These are phyloP conservation scores for Drosophila melanica DNA, from an alignment of 1,140 invertebrate genomes.

Conservation along the genomic window DNA sequence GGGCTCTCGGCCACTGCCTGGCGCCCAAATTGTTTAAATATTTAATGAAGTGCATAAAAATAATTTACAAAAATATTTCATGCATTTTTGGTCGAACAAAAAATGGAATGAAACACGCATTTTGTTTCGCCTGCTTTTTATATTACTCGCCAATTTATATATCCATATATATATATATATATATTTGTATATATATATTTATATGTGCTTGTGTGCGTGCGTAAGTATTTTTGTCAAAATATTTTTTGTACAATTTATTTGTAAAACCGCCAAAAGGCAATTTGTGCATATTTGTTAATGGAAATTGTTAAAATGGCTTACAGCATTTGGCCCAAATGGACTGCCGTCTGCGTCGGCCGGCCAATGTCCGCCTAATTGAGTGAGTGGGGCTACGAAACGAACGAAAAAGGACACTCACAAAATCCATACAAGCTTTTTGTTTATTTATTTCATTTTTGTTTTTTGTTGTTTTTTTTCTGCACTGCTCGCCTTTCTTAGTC, in stretches of 20 bases:
- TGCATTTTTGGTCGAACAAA: conserved; percentile 75
- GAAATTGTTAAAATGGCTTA: conserved; percentile 80
- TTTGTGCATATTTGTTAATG: conserved; percentile 82
- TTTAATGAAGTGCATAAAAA: conserved; percentile 83
- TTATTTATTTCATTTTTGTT: conserved; percentile 26
- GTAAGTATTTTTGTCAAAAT: conserved; percentile 71
- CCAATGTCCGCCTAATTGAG: conserved; percentile 65
- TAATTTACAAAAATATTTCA: conserved; percentile 82
- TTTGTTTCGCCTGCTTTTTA: conserved; percentile 36
- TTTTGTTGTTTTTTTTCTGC: conserved; percentile 13
- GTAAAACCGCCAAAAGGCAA: conserved; percentile 80
- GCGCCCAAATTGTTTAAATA: conserved; percentile 75
- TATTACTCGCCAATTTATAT: not conserved
- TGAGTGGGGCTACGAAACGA: conserved; percentile 53
- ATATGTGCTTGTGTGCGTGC: conserved; percentile 13
- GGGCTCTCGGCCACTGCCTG: conserved; percentile 27
- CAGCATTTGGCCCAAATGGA: conserved; percentile 75
- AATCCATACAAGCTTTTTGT: conserved; percentile 16
- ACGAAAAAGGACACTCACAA: conserved; percentile 58
- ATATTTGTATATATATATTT: not conserved
- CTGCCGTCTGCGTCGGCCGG: conserved; percentile 29
- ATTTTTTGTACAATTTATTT: conserved; percentile 74
- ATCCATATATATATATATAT: not conserved
- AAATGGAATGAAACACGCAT: conserved; percentile 47
- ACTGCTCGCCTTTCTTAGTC: not conserved